These are phyloP conservation scores for Parnassius glacialis DNA, from an alignment of 2,888 invertebrate genomes.

Conservation along the genomic window DNA sequence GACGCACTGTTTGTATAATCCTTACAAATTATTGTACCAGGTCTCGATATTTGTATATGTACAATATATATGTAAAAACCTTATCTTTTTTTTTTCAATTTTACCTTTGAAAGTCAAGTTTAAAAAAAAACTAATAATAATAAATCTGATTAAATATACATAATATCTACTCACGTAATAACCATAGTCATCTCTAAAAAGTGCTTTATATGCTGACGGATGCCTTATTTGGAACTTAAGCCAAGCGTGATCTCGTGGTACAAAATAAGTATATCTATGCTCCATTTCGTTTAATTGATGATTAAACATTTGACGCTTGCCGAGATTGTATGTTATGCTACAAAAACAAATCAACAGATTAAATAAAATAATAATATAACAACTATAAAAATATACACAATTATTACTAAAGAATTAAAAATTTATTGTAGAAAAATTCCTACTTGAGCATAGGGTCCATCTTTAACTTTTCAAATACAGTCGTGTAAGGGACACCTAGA, in stretches of 20 bases:
- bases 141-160: too few relatives aligned
- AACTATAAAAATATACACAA: too few relatives aligned
- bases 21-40: too few relatives aligned
- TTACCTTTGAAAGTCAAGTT: too few relatives aligned
- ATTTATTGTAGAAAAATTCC: constrained; percentile 46
- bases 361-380: too few relatives aligned
- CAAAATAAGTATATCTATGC: constrained; percentile 94
- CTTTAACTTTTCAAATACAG: constrained; percentile 90
- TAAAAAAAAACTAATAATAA: too few relatives aligned
- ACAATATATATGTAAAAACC: too few relatives aligned
- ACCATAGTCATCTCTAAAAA: constrained; percentile 89
- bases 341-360: constrained; percentile 41
- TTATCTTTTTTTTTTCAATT: too few relatives aligned
- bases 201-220: constrained; percentile 91
- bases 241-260: constrained; percentile 95
- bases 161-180: constrained; percentile 84
- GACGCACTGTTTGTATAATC: too few relatives aligned
- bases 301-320: constrained; percentile 88
- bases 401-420: too few relatives aligned
- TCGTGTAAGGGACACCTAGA: constrained; percentile 93
- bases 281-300: constrained; percentile 87
- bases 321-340: constrained; percentile 89
- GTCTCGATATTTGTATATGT: too few relatives aligned
- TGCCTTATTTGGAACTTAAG: constrained; percentile 85
- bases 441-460: constrained; percentile 94